Evolutionary conservation across 2,113 vertebrate genomes (phyloP).

Genomic region (Psilopsiagon aymara): DNA sequence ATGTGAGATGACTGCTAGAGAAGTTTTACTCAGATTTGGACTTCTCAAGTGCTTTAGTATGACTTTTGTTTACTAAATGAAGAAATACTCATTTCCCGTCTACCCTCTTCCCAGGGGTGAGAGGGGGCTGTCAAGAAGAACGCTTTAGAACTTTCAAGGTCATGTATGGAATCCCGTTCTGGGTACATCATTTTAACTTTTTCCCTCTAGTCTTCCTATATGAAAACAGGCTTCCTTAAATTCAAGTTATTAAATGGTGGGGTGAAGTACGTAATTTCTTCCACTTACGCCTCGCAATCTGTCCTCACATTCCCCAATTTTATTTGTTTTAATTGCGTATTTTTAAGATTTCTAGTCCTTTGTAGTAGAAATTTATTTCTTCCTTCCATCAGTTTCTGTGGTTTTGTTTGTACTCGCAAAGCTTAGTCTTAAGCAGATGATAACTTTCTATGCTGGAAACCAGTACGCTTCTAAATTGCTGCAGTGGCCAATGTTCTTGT

Average conservation of each 20-base stretch:
- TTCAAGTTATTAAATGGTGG: neutral
- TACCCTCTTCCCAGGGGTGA: neutral
- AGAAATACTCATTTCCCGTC: neutral
- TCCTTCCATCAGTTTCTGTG: neutral
- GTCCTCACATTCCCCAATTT: neutral
- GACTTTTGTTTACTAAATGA: neutral
- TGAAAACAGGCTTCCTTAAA: neutral
- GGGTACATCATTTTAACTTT: neutral
- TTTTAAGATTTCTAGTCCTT: neutral
- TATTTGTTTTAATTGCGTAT: neutral
- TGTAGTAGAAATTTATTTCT: neutral
- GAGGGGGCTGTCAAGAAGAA: neutral
- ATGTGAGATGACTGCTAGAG: neutral
- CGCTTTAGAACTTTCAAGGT: neutral
- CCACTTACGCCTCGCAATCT: neutral
- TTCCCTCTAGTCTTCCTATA: neutral
- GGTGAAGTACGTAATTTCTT: neutral
- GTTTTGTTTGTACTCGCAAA: neutral
- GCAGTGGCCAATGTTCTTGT: neutral
- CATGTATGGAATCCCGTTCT: neutral
- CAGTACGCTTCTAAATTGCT: neutral
- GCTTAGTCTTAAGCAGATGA: neutral
- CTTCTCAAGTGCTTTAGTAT: neutral
- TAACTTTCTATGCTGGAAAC: neutral
- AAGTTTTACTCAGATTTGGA: neutral